phyloP scores from a whole-genome alignment of 2,797 vertebrate species.

The Tamandua tetradactyla region DNA sequence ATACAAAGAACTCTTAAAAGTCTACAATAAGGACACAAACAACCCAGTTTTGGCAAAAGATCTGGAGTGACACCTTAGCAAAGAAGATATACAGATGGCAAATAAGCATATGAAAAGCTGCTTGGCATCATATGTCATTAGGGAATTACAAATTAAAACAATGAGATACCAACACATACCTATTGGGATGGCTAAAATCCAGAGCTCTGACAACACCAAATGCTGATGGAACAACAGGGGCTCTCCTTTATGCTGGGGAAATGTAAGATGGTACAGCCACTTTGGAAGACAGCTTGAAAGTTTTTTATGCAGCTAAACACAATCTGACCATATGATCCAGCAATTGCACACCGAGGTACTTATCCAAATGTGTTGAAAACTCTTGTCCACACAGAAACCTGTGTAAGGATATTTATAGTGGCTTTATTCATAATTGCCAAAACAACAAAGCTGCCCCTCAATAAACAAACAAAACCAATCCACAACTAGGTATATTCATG shows the following conservation, averaged over 20 bases:
- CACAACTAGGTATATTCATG: too few relatives aligned
- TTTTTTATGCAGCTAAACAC: background rate
- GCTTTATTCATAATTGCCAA: background rate
- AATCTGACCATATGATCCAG: background rate
- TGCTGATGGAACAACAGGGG: too few relatives aligned
- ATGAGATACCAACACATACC: background rate
- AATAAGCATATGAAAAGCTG: background rate
- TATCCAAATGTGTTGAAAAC: background rate
- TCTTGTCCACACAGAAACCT: background rate
- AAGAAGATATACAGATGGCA: background rate
- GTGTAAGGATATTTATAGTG: background rate
- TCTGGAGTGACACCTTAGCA: background rate
- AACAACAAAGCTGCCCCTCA: background rate
- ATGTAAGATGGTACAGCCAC: rapidly evolving
- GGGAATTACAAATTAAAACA: background rate
- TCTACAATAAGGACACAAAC: background rate
- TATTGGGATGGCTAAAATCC: too few relatives aligned
- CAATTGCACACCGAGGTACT: too few relatives aligned
- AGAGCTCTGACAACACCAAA: rapidly evolving
- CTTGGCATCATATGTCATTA: rapidly evolving
- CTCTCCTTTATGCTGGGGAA: background rate
- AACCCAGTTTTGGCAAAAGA: background rate
- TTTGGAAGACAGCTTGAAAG: background rate
- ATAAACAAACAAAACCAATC: background rate
- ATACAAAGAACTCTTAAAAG: background rate